Evolutionary conservation across 2,113 vertebrate genomes (phyloP), one percentile per base, ranked within the genome.

Genomic region (Cottus gobio): DNA sequence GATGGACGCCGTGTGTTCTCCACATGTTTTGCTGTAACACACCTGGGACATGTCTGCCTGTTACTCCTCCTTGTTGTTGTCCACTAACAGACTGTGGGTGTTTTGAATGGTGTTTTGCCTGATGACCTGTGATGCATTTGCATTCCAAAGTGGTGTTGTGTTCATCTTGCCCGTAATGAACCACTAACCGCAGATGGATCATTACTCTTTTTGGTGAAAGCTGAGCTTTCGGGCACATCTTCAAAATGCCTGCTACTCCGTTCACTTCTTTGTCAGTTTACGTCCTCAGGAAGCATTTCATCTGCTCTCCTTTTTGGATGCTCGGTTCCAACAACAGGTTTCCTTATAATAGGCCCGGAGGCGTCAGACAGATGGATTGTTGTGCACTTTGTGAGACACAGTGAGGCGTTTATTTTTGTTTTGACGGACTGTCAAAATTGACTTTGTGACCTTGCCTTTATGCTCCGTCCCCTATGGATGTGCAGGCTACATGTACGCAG

Each of bases 71-170:
- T 72, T 13, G 26, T 77, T 83, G 77, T 85, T 70, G 37, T 79
- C 65, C 78, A 82, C 75, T 82, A 77, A 80, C 60, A 78, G 34
- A 69, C 79, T 80, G 78, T 64, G 82, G 30, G 15, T 90, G 77
- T 81, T 86, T 65, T 81, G 57, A 83, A 64, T 87, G 63, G 26
- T 75, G 84, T 80, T 78, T 87, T 86, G 80, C 85, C 80, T 85
- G 77, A 76, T 46, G 61, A 75, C 36, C 62, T 76, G 83, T 82
- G 76, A 37, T 78, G 78, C 64, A 71, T 90, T 89, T 92, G 76
- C 78, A 86, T 81, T 79, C 42, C 75, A 76, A 77, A 63, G 52
- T 89, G 26, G 44, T 75, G 24, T 77, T 67, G 50, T 85, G 54
- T 79, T 86, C 44, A 44, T 44, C 34, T 44, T 60, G 73, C 68